These are phyloP conservation scores for Batillaria attramentaria DNA, from an alignment of 1,140 invertebrate genomes.

Conservation along the genomic window DNA sequence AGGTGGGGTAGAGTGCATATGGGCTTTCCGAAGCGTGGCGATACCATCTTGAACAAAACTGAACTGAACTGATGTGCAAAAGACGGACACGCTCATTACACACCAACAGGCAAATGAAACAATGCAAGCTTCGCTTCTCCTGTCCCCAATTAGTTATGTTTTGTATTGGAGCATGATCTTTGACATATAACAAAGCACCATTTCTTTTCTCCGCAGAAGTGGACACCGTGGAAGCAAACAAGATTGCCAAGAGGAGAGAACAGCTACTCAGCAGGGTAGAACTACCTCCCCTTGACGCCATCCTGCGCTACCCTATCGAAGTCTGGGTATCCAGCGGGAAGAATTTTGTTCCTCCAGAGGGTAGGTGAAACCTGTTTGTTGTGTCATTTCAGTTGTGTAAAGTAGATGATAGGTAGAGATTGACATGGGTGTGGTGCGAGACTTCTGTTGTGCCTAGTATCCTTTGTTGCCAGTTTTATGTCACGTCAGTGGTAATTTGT, in stretches of 20 bases:
- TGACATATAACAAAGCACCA: no score
- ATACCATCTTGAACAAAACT: no score
- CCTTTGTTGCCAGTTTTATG: neutral
- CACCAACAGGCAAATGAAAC: no score
- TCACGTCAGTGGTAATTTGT: no score
- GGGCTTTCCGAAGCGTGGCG: no score
- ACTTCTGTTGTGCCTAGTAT: slow-evolving; percentile 3
- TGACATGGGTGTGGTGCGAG: neutral
- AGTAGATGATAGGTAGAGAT: neutral
- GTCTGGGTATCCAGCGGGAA: slow-evolving; percentile 71
- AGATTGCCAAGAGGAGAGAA: slow-evolving; percentile 51
- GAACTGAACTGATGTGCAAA: no score
- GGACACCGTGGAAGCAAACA: slow-evolving; percentile 55
- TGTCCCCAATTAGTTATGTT: no score
- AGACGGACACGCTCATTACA: no score
- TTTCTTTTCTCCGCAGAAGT: slow-evolving; percentile 49
- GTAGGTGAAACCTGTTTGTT: slow-evolving; percentile 39
- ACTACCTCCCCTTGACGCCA: slow-evolving; percentile 62
- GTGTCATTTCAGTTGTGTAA: neutral
- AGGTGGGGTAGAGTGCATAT: no score
- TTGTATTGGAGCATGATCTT: no score
- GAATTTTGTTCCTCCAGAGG: slow-evolving; percentile 67
- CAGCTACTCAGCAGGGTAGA: slow-evolving; percentile 56
- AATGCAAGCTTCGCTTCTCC: no score
- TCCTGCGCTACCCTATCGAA: slow-evolving; percentile 70